phyloP scores from a whole-genome alignment of 2,888 invertebrate genomes.

The Phyto melanocephala region DNA sequence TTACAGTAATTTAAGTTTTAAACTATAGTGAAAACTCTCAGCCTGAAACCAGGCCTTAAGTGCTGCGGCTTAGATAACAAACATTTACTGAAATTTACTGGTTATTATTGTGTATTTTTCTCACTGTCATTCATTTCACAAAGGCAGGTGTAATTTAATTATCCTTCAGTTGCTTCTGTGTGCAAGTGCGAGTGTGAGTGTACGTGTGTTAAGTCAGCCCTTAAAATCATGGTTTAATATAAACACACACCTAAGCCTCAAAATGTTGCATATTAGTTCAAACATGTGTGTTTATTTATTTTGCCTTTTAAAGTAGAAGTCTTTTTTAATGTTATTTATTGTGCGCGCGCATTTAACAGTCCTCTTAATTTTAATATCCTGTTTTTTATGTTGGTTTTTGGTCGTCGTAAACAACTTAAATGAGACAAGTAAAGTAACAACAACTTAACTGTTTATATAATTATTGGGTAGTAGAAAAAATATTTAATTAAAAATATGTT shows the following conservation, averaged over 20 bases:
- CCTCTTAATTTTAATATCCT: constrained; percentile 52
- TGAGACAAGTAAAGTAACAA: constrained; percentile 36
- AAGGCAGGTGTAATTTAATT: constrained; percentile 64
- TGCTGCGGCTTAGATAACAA: neutral
- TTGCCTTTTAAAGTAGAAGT: neutral
- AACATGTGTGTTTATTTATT: neutral
- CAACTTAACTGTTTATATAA: constrained; percentile 1
- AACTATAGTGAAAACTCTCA: neutral
- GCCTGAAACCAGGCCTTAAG: neutral
- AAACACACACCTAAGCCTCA: neutral
- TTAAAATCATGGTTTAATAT: constrained; percentile 53
- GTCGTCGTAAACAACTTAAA: constrained; percentile 50
- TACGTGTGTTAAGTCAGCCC: constrained; percentile 50
- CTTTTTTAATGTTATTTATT: neutral
- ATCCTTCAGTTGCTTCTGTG: constrained; percentile 12
- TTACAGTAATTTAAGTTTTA: too few relatives aligned
- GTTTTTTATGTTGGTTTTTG: constrained; percentile 37
- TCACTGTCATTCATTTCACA: constrained; percentile 25
- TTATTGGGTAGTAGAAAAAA: neutral
- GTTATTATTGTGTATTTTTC: constrained; percentile 9
- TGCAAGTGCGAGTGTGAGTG: neutral
- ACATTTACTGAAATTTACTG: constrained; percentile 28
- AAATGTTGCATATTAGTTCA: neutral
- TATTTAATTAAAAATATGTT: too few relatives aligned
- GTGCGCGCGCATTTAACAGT: constrained; percentile 57